Base-by-base conservation (phyloP, 2,113 vertebrate genomes). In the Cisticola juncidis region DNA sequence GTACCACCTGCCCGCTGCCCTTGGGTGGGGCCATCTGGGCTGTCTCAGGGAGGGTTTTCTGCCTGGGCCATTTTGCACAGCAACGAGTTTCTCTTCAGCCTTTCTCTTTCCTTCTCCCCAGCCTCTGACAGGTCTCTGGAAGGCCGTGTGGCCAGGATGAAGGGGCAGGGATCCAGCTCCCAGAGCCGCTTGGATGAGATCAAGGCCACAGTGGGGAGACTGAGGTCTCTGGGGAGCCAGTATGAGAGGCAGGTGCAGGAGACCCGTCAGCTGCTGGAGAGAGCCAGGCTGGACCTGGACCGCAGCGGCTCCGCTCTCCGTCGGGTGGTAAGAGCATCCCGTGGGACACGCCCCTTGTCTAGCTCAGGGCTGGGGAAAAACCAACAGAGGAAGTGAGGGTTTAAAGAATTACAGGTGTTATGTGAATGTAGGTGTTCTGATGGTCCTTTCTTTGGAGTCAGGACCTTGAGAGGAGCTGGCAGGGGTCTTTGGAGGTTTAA, bases 81-180 rank as follows among this genome's bases (percentile, higher is more conserved):
- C 2, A 1, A 10, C 0, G 4, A 48, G 29, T n/a, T 92, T 65
- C 9, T 19, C 28, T 90, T 61, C 51, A 58, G 9, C 9, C 3
- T 48, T 38, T 58, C 21, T 60, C 44, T 80, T 66, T 86, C 9
- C 23, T 38, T 54, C 72, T 47, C 77, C 6, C 51, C 48, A 99
- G 99, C 86, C 6, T 69, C 94, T 2, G 97, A 98, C 83, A 98
- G 90, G 73, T 82, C 80, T 25, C 97, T 99, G 85, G 98, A 98
- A 82, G 81, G 66, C 44, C 98, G 48, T 1, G 48, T 99, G 93
- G 65, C 97, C 25, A 97, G 95, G 73, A 93, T 98, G 60, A 98
- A 98, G 87, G 96, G 69, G 12, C 95, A 94, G 56, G 98, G 95
- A 57, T 94, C 95, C 64, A 94, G 68, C 11, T 97, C 97, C 33